A percentile compares a stretch with the other conserved stretches of the same genome.
Conservation (phyloP, 2,113 vertebrate species). For the Xerus inauris region DNA sequence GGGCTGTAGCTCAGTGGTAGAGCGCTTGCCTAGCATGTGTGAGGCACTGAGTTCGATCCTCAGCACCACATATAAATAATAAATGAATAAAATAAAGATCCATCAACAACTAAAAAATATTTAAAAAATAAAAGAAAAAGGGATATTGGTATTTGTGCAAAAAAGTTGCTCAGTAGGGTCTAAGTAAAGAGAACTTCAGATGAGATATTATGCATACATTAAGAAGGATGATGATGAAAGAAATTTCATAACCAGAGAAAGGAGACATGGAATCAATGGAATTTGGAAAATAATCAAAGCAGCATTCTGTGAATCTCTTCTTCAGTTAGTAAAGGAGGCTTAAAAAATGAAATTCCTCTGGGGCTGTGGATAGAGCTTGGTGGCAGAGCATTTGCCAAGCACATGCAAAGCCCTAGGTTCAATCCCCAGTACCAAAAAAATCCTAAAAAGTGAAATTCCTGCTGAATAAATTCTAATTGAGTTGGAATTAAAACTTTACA, state of each 20-base stretch:
- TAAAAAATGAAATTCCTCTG: conserved; percentile 27
- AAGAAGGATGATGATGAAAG: conserved; percentile 50
- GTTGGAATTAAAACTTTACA: conserved; percentile 46
- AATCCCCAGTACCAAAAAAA: too few species aligned
- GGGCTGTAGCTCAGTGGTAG: too few species aligned
- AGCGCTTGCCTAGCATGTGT: too few species aligned
- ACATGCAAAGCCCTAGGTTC: too few species aligned
- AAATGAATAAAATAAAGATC: too few species aligned
- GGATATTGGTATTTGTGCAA: conserved; percentile 14
- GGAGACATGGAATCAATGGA: conserved; percentile 2
- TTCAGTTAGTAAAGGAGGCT: conserved; percentile 16
- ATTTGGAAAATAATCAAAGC: conserved; percentile 44
- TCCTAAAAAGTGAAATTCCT: conserved; percentile 32
- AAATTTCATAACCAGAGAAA: conserved; percentile 47
- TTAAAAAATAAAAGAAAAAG: too few species aligned
- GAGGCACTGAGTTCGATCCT: too few species aligned
- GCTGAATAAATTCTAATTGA: conserved; percentile 16
- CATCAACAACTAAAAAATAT: too few species aligned
- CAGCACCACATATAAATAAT: too few species aligned
- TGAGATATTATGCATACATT: conserved; percentile 19
- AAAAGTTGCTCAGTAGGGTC: not conserved
- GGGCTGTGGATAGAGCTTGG: too few species aligned
- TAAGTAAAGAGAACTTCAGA: conserved; percentile 7
- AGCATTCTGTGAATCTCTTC: not conserved
- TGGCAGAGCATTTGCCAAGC: too few species aligned